These are phyloP conservation scores for Pilophorus perplexus DNA, from an alignment of 2,888 invertebrate genomes.

Conservation along the genomic window DNA sequence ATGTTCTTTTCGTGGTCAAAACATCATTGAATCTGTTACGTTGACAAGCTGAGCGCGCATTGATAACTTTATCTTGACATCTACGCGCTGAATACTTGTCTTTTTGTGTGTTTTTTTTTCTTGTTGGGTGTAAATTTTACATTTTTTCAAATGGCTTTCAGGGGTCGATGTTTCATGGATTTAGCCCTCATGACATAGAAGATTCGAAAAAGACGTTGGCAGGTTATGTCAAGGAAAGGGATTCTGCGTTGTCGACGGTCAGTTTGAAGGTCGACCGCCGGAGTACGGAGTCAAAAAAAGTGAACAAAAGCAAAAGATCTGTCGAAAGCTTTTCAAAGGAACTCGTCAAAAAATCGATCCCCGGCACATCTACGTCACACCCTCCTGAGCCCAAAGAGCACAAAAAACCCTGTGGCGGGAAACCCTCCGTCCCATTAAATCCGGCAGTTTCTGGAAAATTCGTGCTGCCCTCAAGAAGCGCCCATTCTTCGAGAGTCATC, in stretches of 20 bases:
- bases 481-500: conserved; percentile 80
- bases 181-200: conserved; percentile 50
- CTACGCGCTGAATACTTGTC: too few species aligned
- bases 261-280: conserved; percentile 4
- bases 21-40: neutral
- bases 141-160: too few species aligned
- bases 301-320: neutral
- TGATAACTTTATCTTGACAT: conserved; percentile 34
- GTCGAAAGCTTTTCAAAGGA: neutral
- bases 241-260: conserved; percentile 35
- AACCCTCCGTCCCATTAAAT: neutral
- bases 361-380: too few species aligned
- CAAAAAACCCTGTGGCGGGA: neutral
- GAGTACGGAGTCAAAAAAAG: neutral
- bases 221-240: conserved; percentile 37
- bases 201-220: neutral
- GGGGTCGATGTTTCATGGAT: conserved; percentile 54
- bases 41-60: neutral
- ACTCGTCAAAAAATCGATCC: neutral
- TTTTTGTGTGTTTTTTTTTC: too few species aligned
- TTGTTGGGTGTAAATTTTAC: too few species aligned
- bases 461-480: conserved; percentile 76
- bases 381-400: neutral
- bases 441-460: conserved; percentile 56
- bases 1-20: neutral